Conservation (phyloP, 2,888 invertebrate genomes). For the Panzeria rudis region DNA sequence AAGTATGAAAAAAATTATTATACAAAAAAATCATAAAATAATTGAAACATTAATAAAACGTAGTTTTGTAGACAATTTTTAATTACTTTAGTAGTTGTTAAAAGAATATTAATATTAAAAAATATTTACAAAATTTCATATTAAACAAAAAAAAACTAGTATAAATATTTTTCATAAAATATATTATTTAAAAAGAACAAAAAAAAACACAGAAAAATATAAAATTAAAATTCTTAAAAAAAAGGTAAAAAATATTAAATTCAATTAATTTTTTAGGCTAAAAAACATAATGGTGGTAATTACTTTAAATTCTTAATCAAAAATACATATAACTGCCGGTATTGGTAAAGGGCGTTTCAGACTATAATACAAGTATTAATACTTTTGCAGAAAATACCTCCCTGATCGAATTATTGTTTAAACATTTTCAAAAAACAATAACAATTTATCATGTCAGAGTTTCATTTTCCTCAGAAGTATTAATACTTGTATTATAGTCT, state of each 20-base stretch:
- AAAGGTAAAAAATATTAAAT: conserved; percentile 53
- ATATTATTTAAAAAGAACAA: conserved; percentile 63
- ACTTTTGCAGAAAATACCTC: no score
- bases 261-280: conserved; percentile 39
- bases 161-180: conserved; percentile 67
- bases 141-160: conserved; percentile 57
- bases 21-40: conserved; percentile 50
- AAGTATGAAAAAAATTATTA: conserved; percentile 35
- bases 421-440: no score
- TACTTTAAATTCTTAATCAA: no score
- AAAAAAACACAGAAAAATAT: conserved; percentile 44
- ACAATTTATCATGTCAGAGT: no score
- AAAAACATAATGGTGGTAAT: conserved; percentile 44
- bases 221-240: conserved; percentile 58
- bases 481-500: no score
- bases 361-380: no score
- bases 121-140: conserved; percentile 71
- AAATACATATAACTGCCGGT: no score
- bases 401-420: no score
- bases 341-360: no score
- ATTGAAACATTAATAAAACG: conserved; percentile 68
- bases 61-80: conserved; percentile 73
- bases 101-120: conserved; percentile 60
- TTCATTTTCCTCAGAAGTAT: no score
- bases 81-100: conserved; percentile 73